Base-by-base conservation (phyloP, 2,113 vertebrate genomes). In the Dromaius novaehollandiae region DNA sequence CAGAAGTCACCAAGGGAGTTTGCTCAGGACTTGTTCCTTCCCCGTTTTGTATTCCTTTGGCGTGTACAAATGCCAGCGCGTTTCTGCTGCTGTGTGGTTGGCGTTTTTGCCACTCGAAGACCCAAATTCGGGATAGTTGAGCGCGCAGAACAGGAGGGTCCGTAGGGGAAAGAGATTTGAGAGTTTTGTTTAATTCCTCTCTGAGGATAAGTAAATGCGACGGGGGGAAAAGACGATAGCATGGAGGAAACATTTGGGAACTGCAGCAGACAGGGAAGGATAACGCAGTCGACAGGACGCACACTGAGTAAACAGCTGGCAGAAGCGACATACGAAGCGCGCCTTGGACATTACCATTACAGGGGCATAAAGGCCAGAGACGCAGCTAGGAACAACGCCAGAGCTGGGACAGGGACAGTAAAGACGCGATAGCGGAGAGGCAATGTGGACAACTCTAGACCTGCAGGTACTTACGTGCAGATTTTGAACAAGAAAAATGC, bases 371-470 rank as follows among this genome's bases (percentile, higher is more conserved):
- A 71, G 51, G 63, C 55, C 26, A 51, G 20, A 70, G 32, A 30
- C 63, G 32, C 6, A 70, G 18, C 38, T 70, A 50, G 26, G 50
- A 83, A 80, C 0, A 0, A 60, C 7, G 55, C 46, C 79, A 51
- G 70, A 88, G 48, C 60, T 95, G 42, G 74, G 63, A 30, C 58
- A 92, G 42, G 0, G 0, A 9, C 42, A 75, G 46, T 24, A 8
- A 61, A 16, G 51, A 21, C 38, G 24, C 4, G 36, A 87, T 3
- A 87, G 70, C 74, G 79, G 58, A 82, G n/a, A 38, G 15, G 18
- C 13, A 71, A 12, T 0, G 0, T 6, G 58, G 82, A 80, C 36
- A 81, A 36, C 40, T 70, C 0, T 0, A 83, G 68, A 83, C 24
- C 30, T 9, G 1, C 53, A 73, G n/a, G 53, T 56, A 71, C 9